Conservation (phyloP, 2,888 invertebrate genomes). For the Coleophora deauratella region DNA sequence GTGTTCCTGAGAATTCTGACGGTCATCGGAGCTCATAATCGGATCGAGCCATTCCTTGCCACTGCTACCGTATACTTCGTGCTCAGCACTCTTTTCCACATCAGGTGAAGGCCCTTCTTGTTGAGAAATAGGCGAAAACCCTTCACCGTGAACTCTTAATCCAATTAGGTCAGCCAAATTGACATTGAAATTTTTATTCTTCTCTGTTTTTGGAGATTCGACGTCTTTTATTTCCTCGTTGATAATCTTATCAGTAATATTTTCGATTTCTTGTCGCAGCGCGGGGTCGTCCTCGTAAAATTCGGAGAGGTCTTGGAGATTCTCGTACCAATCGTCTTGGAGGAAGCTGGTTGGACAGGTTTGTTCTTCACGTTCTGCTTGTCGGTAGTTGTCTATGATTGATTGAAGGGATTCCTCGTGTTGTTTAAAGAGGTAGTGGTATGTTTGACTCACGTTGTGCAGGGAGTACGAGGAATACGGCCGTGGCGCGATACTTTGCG, state of each 20-base stretch:
- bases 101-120: slow-evolving; percentile 44
- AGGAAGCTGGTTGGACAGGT: slow-evolving; percentile 37
- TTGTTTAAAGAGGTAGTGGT: slow-evolving; percentile 57
- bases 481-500: slow-evolving; percentile 46
- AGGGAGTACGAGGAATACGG: slow-evolving; percentile 61
- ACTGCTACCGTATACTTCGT: slow-evolving; percentile 49
- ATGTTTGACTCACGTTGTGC: slow-evolving; percentile 55
- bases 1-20: slow-evolving; percentile 25
- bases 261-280: slow-evolving; percentile 48
- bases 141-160: slow-evolving; percentile 53
- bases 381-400: slow-evolving; percentile 52
- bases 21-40: slow-evolving; percentile 62
- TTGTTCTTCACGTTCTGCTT: slow-evolving; percentile 28
- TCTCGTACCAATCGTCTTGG: slow-evolving; percentile 50
- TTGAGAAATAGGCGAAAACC: slow-evolving; percentile 35
- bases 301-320: slow-evolving; percentile 59
- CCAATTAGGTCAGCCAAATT: slow-evolving; percentile 57
- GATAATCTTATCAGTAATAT: slow-evolving; percentile 48
- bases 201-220: slow-evolving; percentile 26
- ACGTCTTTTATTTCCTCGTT: slow-evolving; percentile 36
- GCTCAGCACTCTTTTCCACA: slow-evolving; percentile 33
- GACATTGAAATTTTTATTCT: slow-evolving; percentile 54
- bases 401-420: slow-evolving; percentile 65
- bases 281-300: slow-evolving; percentile 66
- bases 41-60: slow-evolving; percentile 64